Base-by-base conservation (phyloP, 2,113 vertebrate species). In the Cyprinus carpio region DNA sequence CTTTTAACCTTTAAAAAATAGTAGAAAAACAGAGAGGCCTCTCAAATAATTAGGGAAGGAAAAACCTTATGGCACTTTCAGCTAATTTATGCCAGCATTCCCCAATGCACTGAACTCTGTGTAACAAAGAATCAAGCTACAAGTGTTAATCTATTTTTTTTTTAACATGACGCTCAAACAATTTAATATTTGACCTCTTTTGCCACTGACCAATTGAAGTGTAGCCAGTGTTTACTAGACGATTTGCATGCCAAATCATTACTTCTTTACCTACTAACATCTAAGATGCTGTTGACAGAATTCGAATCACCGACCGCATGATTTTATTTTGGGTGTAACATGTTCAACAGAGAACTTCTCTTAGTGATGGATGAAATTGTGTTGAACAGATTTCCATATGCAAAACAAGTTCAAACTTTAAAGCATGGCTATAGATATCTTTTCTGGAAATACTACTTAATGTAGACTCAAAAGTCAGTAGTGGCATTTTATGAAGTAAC, bases 301-400 rank as follows among this genome's bases (percentile, higher is more conserved):
- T 69, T 65, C 69, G 62, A 67, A 51, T 82, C 43, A 69, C 4
- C 2, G 43, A 46, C 80, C 43, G 0, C 43, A 82, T 51, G 5
- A 54, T 69, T 82, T 82, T 69, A 34, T 80, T 62, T 43, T 27
- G 13, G 8, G 58, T 80, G 34, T 43, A 18, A 64, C 23, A 62
- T 64, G 58, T 64, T 80, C 37, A 43, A 64, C 40, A 80, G 37
- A 43, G n/a, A n/a, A 46, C 2, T 25, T 64, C 77, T 64, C 56
- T 79, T 8, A n/a, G 7, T 16, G 23, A 27, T 27, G 31, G 23
- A 62, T 27, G 34, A 27, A 16, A 60, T 13, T 34, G 54, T 37
- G 20, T 34, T 51, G n/a, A n/a, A n/a, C n/a, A n/a, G 8, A 79
- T 62, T 79, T 62, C 1, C 4, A 0, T 67, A 54, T 20, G n/a